These are phyloP conservation scores for Otolemur garnettii DNA, from an alignment of 2,113 vertebrate genomes.

Conservation along the genomic window DNA sequence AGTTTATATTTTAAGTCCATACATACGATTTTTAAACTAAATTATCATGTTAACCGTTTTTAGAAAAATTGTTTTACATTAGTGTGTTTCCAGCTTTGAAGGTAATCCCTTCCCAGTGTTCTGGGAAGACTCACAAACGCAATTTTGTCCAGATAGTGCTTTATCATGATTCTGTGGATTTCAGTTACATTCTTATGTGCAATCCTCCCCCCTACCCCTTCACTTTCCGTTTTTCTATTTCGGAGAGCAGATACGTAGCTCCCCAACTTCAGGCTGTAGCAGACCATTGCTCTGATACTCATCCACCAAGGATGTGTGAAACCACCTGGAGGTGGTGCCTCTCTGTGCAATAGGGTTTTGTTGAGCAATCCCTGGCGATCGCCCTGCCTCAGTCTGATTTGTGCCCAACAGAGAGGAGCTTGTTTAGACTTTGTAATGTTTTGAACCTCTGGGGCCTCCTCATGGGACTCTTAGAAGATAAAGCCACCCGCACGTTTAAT, in stretches of 20 bases:
- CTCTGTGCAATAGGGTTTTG: not conserved
- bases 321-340: accelerated
- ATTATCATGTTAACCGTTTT: not conserved
- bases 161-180: not conserved
- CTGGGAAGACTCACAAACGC: not conserved
- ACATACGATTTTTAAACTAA: not conserved
- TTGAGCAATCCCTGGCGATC: accelerated
- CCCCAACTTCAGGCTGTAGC: not conserved
- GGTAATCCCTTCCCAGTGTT: not conserved
- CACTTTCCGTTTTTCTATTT: not conserved
- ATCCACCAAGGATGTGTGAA: not conserved
- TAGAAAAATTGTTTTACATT: not conserved
- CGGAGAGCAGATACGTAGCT: not conserved
- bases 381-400: not conserved
- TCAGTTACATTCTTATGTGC: accelerated
- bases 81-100: not conserved
- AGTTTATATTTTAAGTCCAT: not conserved
- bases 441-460: not conserved
- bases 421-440: not conserved
- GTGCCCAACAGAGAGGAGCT: not conserved
- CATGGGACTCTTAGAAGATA: not conserved
- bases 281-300: not conserved
- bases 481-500: not conserved
- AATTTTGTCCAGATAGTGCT: not conserved
- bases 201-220: not conserved